Evolutionary conservation across 2,113 vertebrate species (phyloP), one percentile per base, ranked within the genome.

Genomic region (Megaleporinus macrocephalus): DNA sequence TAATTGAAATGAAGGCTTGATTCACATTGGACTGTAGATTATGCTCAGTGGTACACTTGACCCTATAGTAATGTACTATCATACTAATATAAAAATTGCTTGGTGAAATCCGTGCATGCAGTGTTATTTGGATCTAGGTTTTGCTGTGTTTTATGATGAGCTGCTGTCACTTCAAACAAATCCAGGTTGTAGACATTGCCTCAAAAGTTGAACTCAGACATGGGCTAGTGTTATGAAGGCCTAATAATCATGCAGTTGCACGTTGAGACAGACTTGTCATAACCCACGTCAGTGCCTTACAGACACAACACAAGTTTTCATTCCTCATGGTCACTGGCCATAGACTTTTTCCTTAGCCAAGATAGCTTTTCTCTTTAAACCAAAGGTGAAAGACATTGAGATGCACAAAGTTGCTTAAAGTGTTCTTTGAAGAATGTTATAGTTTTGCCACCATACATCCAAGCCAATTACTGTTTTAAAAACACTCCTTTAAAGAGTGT

Each of bases 1-100:
- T 44, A 63, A 68, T 83, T 30, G 83, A 83, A 84, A 79, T 44
- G 49, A 69, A 84, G 82, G 80, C 36, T 33, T 75, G 70, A 65
- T 73, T 76, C 59, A 73, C 79, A 71, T 33, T n/a, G 16, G 83
- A 83, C 86, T 82, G 85, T 89, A 88, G 91, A 89, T 87, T 80
- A 87, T 90, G 83, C 86, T 86, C 72, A 61, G 65, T 83, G 80
- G 88, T 83, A 66, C 61, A 86, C 55, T 85, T 76, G 41, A 84
- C 72, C 83, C 85, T 69, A 83, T 85, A 36, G 36, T 36, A n/a
- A n/a, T n/a, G n/a, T n/a, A 36, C 7, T 36, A 36, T 36, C 36
- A 36, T 36, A 36, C 3, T 36, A 36, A 36, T 36, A 36, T 36
- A 4, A 36, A 3, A 36, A 36, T 36, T 36, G 36, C 36, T 36